These are phyloP conservation scores for Macrochelys suwanniensis DNA, from an alignment of 2,797 vertebrate species.

Conservation along the genomic window DNA sequence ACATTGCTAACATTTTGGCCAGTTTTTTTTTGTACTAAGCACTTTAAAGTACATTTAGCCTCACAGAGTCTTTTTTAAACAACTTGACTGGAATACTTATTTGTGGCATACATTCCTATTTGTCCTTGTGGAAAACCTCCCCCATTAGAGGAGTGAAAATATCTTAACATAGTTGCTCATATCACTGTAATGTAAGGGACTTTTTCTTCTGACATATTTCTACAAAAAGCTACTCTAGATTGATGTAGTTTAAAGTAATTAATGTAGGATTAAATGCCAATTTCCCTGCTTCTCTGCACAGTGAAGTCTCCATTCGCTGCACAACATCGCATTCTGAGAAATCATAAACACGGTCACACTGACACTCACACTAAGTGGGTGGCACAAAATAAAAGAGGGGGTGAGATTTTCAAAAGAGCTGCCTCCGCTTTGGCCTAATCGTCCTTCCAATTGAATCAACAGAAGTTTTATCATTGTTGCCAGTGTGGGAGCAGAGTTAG, in stretches of 20 bases:
- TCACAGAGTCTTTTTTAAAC: background rate
- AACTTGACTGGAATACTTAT: constrained; percentile 24
- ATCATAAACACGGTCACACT: background rate
- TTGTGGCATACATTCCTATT: constrained; percentile 11
- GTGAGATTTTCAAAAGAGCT: background rate
- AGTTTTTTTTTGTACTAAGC: constrained; percentile 13
- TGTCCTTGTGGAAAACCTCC: constrained; percentile 30
- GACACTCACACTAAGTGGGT: background rate
- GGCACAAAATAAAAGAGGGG: background rate
- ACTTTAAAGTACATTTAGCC: constrained; percentile 27
- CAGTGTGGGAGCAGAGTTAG: background rate
- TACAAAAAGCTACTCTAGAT: background rate
- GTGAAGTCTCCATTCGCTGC: background rate
- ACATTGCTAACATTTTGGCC: background rate
- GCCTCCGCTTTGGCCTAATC: background rate
- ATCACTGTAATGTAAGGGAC: background rate
- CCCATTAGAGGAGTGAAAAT: constrained; percentile 30
- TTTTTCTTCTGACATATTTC: constrained; percentile 22
- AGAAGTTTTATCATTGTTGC: background rate
- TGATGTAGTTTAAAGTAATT: constrained; percentile 6
- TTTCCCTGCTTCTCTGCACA: background rate
- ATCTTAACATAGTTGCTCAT: background rate
- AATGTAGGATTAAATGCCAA: constrained; percentile 14
- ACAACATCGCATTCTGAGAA: background rate
- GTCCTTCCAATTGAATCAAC: background rate